Base-by-base conservation (phyloP, 2,797 vertebrate genomes). In the Urophycis tenuis region DNA sequence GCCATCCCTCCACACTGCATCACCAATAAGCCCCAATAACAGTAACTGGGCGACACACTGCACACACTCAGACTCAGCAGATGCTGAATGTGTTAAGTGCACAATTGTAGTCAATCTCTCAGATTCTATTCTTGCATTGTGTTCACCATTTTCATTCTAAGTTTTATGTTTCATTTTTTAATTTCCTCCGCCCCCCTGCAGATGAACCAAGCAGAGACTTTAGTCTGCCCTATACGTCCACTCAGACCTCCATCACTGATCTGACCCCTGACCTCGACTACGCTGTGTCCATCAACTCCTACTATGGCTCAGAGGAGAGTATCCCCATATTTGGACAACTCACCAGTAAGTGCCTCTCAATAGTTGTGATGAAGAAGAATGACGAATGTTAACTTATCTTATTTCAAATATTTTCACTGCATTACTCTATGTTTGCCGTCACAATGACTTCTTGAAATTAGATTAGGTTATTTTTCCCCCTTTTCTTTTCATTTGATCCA, bases 281-380 rank as follows among this genome's bases (percentile, higher is more conserved):
- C 85, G 90, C 95, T 14, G 96, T 99, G 82, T 96, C 96, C 83
- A 96, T 99, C 89, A 88, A 87, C 91, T 95, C 98, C 74, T 98
- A 90, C 86, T 75, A 95, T 80, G 90, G 95, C 74, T 84, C 84
- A 79, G 95, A 98, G 81, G 98, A 99, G 90, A 99, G 98, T 85
- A 89, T 97, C 83, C 94, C 96, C 82, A 95, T 99, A 85, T 96
- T 95, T 93, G 98, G 97, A 80, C 96, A 98, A 81, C 86, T 99
- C 81, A 99, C 97, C 89, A 98, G 98, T 99, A 94, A 96, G 97
- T 93, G n/a, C 60, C 22, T 19, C 7, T 60, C 53, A 60, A 19
- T 60, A 25, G 22, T 60, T 72, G 71, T 72, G 22, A 34, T 19
- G 1, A 31, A 72, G 74, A n/a, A n/a, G n/a, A n/a, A n/a, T n/a